These are phyloP conservation scores for Pogonomyrmex californicus DNA, from an alignment of 1,140 invertebrate genomes.

Conservation along the genomic window DNA sequence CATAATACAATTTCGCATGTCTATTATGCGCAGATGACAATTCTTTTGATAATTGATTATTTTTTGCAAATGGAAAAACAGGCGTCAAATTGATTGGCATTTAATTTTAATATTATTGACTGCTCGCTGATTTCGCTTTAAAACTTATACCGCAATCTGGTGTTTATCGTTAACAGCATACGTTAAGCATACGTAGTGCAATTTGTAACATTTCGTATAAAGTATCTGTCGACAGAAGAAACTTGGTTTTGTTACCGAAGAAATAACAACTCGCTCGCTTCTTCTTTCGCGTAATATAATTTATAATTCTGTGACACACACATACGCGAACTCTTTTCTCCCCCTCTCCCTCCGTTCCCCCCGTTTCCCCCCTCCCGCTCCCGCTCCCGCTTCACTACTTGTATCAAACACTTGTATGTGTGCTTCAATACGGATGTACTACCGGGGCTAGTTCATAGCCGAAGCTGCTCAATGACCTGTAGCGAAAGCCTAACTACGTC, in stretches of 20 bases:
- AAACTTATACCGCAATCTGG: background rate
- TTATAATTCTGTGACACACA: constrained; percentile 51
- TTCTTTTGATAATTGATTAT: background rate
- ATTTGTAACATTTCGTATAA: background rate
- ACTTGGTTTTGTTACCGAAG: background rate
- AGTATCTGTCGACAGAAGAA: background rate
- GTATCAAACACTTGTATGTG: background rate
- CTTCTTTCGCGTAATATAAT: constrained; percentile 61
- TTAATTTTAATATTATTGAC: background rate
- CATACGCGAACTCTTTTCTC: background rate
- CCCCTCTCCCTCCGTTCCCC: no score
- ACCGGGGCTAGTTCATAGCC: background rate
- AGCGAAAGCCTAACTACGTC: constrained; percentile 1
- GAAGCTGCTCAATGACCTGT: constrained; percentile 1
- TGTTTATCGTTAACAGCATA: background rate
- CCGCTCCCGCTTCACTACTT: no score
- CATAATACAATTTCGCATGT: background rate
- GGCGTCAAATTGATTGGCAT: background rate
- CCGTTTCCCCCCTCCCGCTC: no score
- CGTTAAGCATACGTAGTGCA: background rate
- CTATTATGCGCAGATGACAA: no score
- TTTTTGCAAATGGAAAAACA: background rate
- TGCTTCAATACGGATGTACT: background rate
- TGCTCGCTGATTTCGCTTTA: background rate
- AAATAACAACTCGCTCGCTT: background rate